Base-by-base conservation (phyloP, 2,888 invertebrate genomes). In the Herminia tarsipennalis region DNA sequence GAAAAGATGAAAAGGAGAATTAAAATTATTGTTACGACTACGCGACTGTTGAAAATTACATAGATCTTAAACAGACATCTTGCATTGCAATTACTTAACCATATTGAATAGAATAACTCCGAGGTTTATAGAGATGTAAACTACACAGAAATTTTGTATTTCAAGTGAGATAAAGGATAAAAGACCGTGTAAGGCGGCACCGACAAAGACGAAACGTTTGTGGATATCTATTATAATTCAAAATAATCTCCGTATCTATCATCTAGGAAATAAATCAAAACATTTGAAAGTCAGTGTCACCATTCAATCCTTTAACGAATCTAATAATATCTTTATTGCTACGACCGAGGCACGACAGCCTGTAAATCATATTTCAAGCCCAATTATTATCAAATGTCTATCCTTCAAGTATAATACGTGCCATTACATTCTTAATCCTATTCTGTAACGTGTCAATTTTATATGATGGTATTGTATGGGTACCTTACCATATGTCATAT, bases 341-440 rank as follows among this genome's bases (percentile, higher is more conserved):
- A 61, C 61, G 62, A 71, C 76, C 64, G 60, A 44, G 60, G 71
- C 73, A 66, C 75, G 82, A 83, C 83, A 77, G 51, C 69, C 43
- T 78, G 79, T 88, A 86, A 88, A 88, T 88, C 88, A 89, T 86
- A 83, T 78, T 78, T 73, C 81, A 77, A 79, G 73, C 74, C 71
- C 83, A 84, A 86, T 88, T 79, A 83, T 80, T 81, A 87, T 87
- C 81, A 87, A 85, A 84, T 78, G 76, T 65, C 75, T 79, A 83
- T 82, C 73, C 73, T 78, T 81, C 79, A 82, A 74, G 70, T 63
- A 81, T 82, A 81, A 82, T 79, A 49, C 75, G 73, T 64, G 73
- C 73, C 66, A 82, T 81, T 81, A 87, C 85, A 86, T 71, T 69
- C 67, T 61, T 86, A 89, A 88, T 88, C 84, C 87, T 77, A 83